phyloP scores from a whole-genome alignment of 2,797 vertebrate species.

The Hyperoplus lanceolatus region DNA sequence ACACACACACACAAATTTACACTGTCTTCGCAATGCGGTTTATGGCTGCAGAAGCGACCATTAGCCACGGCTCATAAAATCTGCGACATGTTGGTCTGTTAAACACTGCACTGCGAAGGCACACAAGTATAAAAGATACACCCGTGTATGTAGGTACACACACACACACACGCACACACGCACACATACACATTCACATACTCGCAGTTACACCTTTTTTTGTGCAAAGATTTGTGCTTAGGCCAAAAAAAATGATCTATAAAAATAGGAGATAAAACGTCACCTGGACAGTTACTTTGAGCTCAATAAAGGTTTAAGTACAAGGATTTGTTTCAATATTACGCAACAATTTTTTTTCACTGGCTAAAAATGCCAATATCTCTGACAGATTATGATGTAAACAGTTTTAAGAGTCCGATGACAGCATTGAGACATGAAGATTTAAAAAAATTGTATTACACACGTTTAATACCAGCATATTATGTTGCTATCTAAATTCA shows the following conservation, averaged over 20 bases:
- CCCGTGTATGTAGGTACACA: background rate
- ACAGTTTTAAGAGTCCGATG: slow-evolving; percentile 8
- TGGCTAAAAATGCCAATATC: background rate
- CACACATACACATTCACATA: background rate
- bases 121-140: slow-evolving; percentile 29
- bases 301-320: background rate
- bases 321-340: background rate
- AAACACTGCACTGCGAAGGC: slow-evolving; percentile 69
- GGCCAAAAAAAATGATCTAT: slow-evolving; percentile 1
- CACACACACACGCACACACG: background rate
- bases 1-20: slow-evolving; percentile 52
- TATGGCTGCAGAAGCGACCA: slow-evolving; percentile 79
- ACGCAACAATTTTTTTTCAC: background rate
- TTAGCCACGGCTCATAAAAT: slow-evolving; percentile 86
- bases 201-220: background rate
- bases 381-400: slow-evolving; percentile 8
- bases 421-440: slow-evolving; percentile 7
- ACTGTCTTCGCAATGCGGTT: slow-evolving; percentile 62
- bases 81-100: slow-evolving; percentile 71
- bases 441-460: background rate
- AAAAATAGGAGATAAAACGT: background rate
- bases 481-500: slow-evolving; percentile 28
- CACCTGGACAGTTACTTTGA: background rate
- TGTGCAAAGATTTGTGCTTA: background rate
- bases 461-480: background rate